These are phyloP conservation scores for Melangyna quadrimaculata DNA, from an alignment of 2,888 invertebrate genomes.

Conservation along the genomic window DNA sequence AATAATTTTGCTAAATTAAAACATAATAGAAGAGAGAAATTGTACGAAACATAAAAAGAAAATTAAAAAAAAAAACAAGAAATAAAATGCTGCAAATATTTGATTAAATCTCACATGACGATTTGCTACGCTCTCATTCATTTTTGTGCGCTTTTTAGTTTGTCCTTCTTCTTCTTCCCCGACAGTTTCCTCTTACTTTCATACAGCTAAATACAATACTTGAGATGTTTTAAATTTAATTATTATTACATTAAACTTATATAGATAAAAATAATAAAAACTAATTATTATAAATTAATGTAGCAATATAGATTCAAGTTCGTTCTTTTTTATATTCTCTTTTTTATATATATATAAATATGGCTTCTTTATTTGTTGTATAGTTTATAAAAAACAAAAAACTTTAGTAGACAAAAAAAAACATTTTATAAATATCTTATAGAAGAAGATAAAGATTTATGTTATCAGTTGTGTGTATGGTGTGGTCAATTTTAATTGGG, in stretches of 20 bases:
- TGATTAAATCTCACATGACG: constrained; percentile 61
- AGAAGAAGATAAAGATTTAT: constrained; percentile 49
- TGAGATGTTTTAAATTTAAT: constrained; percentile 30
- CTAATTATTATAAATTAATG: constrained; percentile 54
- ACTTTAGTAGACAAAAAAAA: constrained; percentile 50
- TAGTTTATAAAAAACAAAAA: constrained; percentile 67
- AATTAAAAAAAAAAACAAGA: background rate
- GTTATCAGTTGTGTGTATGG: constrained; percentile 59
- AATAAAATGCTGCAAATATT: constrained; percentile 61
- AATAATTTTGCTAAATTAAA: constrained; percentile 63
- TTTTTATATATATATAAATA: constrained; percentile 60
- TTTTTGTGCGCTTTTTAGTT: constrained; percentile 52
- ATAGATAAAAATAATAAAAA: constrained; percentile 54
- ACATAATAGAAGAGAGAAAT: constrained; percentile 33
- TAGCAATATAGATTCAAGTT: constrained; percentile 55
- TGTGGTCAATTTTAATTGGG: constrained; percentile 53
- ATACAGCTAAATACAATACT: constrained; percentile 48
- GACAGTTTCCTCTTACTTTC: constrained; percentile 7
- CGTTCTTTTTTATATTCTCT: constrained; percentile 25
- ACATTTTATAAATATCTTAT: constrained; percentile 66
- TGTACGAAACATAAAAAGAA: constrained; percentile 13
- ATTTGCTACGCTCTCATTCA: constrained; percentile 40
- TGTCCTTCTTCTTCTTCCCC: background rate
- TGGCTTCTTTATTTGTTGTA: constrained; percentile 63
- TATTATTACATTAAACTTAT: constrained; percentile 58